Conservation (phyloP, 2,888 invertebrate species). For the Hanleya hanleyi region DNA sequence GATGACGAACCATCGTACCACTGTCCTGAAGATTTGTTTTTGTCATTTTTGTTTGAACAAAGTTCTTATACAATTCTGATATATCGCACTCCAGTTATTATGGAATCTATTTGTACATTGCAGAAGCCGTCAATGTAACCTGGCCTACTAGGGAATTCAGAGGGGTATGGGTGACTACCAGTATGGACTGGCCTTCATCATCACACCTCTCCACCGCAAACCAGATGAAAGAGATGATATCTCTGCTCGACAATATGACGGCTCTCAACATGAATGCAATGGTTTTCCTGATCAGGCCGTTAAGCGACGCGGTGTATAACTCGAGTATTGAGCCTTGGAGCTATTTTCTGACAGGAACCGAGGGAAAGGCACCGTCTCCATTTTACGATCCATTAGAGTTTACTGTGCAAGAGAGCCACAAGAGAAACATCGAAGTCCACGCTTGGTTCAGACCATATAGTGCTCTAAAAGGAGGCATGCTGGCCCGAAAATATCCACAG, state of each 20-base stretch:
- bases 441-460: slow-evolving; percentile 68
- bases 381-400: slow-evolving; percentile 64
- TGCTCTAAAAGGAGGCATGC: slow-evolving; percentile 60
- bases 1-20: no score
- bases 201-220: slow-evolving; percentile 36
- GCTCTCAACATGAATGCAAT: slow-evolving; percentile 55
- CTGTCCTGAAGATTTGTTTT: no score
- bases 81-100: no score
- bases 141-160: slow-evolving; percentile 60
- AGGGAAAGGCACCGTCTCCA: slow-evolving; percentile 59
- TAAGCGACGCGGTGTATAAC: slow-evolving; percentile 65
- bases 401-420: slow-evolving; percentile 53
- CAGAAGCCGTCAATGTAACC: no score
- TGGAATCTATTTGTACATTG: no score
- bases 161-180: slow-evolving; percentile 66
- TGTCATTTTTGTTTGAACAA: no score
- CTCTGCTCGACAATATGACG: slow-evolving; percentile 45
- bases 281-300: slow-evolving; percentile 48
- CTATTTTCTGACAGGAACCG: slow-evolving; percentile 61
- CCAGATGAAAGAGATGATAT: slow-evolving; percentile 39
- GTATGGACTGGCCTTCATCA: slow-evolving; percentile 68
- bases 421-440: slow-evolving; percentile 62
- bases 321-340: slow-evolving; percentile 68
- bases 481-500: slow-evolving; percentile 55
- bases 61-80: no score